Percentiles rank a stretch among this genome's conserved stretches.
Conservation (phyloP, 1,140 invertebrate species). For the Lucilia cuprina region DNA sequence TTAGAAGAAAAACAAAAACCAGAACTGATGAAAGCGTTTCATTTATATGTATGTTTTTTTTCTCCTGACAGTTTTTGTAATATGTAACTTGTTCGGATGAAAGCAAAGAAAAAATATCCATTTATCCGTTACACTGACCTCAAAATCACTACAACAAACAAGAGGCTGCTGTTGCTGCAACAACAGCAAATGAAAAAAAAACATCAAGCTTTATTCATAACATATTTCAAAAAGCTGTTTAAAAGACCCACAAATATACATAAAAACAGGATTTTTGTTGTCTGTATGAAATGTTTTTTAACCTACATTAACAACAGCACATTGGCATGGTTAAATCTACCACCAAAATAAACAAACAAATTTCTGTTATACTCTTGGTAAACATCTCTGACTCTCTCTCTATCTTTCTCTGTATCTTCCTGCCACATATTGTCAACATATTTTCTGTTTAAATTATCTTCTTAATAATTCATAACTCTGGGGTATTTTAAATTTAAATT, state of each 20-base stretch:
- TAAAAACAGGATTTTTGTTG: background rate
- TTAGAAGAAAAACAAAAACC: background rate
- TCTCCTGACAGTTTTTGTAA: too few relatives aligned
- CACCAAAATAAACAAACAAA: background rate
- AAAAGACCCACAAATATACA: background rate
- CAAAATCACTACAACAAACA: background rate
- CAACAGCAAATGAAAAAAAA: background rate
- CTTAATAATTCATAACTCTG: too few relatives aligned
- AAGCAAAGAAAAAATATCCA: conserved; percentile 20
- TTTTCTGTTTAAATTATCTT: background rate
- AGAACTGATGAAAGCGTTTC: conserved; percentile 11
- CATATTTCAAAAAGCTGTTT: background rate
- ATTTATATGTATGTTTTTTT: background rate
- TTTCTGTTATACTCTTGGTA: background rate
- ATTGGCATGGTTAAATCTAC: background rate
- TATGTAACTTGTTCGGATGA: background rate
- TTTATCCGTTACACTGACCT: conserved; percentile 27
- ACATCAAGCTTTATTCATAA: background rate
- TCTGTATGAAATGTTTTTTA: background rate
- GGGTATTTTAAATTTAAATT: background rate
- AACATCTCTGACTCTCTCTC: background rate
- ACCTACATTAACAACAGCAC: background rate
- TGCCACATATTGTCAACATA: background rate
- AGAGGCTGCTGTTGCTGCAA: background rate
- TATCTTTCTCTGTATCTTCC: background rate